These are phyloP conservation scores for Drosophila repletoides DNA, from an alignment of 1,140 invertebrate species.

Conservation along the genomic window DNA sequence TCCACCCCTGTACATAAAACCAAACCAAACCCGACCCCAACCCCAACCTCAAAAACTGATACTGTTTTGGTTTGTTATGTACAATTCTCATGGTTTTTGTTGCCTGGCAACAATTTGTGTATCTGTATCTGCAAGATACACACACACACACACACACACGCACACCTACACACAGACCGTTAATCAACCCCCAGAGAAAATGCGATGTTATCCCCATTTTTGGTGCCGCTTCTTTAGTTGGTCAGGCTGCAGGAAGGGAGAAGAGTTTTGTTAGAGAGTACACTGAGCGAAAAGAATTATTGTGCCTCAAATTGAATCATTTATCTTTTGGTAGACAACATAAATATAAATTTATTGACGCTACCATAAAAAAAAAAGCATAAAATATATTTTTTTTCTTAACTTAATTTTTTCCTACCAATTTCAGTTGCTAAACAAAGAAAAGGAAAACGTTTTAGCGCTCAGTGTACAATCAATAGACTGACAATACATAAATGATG, in stretches of 20 bases:
- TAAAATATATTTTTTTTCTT: too few relatives aligned
- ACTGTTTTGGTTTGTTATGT: conserved; percentile 75
- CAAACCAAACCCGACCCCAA: not conserved
- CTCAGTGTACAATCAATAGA: conserved; percentile 53
- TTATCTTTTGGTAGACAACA: too few relatives aligned
- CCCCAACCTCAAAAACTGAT: too few relatives aligned
- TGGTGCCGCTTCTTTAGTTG: conserved; percentile 31
- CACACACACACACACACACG: conserved; percentile 6
- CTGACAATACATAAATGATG: conserved; percentile 46
- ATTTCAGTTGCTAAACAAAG: not conserved
- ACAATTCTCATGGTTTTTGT: conserved; percentile 69
- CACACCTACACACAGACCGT: not conserved
- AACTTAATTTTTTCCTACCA: too few relatives aligned
- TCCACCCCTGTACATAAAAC: conserved; percentile 53
- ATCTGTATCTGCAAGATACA: conserved; percentile 55
- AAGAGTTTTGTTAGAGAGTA: not conserved
- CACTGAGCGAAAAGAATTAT: not conserved
- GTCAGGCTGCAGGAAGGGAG: conserved; percentile 2
- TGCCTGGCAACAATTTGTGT: conserved; percentile 67
- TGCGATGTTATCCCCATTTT: conserved; percentile 40
- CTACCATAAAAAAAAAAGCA: too few relatives aligned
- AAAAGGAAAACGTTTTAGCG: not conserved
- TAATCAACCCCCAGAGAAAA: conserved; percentile 27
- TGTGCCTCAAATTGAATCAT: too few relatives aligned
- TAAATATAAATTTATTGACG: too few relatives aligned